Evolutionary conservation across 2,797 vertebrate genomes (phyloP).

Genomic region (Streptopelia turtur): DNA sequence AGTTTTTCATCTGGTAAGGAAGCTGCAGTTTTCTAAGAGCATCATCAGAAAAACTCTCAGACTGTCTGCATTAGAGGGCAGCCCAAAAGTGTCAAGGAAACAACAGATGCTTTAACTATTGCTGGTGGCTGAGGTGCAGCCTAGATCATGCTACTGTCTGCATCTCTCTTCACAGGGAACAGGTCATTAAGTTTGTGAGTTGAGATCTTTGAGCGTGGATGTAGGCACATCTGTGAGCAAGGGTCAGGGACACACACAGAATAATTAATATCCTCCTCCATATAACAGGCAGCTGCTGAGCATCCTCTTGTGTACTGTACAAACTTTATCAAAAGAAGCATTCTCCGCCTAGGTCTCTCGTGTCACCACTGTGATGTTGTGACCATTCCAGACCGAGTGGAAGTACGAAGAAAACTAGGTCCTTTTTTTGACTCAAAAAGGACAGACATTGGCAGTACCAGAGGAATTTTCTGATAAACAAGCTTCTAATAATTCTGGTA

Average conservation of each 20-base stretch:
- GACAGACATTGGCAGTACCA: neutral
- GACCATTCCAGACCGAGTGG: neutral
- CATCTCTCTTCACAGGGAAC: neutral
- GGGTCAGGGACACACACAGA: neutral
- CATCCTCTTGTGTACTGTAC: neutral
- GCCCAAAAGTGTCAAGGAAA: neutral
- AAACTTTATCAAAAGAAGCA: neutral
- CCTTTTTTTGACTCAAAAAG: neutral
- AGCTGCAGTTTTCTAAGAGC: neutral
- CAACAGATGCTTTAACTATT: neutral
- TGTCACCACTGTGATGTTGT: neutral
- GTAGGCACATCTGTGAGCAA: neutral
- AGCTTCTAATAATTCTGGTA: neutral
- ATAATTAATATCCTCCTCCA: neutral
- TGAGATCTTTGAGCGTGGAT: neutral
- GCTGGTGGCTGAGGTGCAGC: neutral
- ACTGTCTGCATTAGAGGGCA: neutral
- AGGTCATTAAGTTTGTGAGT: neutral
- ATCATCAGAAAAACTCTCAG: neutral
- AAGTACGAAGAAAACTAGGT: neutral
- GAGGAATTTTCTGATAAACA: neutral
- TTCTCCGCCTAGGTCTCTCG: neutral
- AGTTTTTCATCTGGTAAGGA: neutral
- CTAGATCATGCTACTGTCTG: neutral
- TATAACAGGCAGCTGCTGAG: neutral